These are phyloP conservation scores for Alethe castanea DNA, from an alignment of 2,113 vertebrate species.

Conservation along the genomic window DNA sequence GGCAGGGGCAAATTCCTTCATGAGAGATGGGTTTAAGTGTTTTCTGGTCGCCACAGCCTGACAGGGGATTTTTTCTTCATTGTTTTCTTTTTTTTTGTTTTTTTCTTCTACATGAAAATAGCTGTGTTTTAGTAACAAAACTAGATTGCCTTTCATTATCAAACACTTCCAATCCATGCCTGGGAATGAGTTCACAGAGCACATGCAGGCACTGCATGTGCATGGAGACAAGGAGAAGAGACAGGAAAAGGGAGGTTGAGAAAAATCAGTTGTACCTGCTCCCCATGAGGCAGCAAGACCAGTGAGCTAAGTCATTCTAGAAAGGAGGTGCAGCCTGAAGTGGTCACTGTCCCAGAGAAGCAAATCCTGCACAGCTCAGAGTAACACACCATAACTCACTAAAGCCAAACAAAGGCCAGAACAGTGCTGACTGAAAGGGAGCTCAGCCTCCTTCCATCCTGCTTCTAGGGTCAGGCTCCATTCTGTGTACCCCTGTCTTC, in stretches of 20 bases:
- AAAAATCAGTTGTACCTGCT: not conserved
- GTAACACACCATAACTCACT: not conserved
- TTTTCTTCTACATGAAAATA: not conserved
- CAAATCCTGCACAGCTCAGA: not conserved
- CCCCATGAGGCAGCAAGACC: not conserved
- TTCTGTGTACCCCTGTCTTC: rapidly evolving
- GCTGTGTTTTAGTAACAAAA: not conserved
- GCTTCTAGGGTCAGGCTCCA: not conserved
- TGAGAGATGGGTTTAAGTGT: not conserved
- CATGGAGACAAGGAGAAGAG: not conserved
- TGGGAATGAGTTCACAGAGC: not conserved
- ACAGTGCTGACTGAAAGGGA: not conserved
- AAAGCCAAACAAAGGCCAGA: not conserved
- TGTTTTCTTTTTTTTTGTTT: not conserved
- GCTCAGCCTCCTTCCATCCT: not conserved
- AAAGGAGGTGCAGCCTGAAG: not conserved
- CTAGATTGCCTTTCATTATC: not conserved
- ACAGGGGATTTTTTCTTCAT: not conserved
- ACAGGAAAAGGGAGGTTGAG: not conserved
- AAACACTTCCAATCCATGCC: not conserved
- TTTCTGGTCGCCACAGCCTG: not conserved
- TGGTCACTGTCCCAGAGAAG: not conserved
- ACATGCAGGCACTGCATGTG: not conserved
- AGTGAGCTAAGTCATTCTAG: not conserved
- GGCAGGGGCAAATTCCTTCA: not conserved